A percentile compares a stretch with the other conserved stretches of the same genome.
phyloP scores from a whole-genome alignment of 2,797 vertebrate genomes.

The Hyperoplus lanceolatus region DNA sequence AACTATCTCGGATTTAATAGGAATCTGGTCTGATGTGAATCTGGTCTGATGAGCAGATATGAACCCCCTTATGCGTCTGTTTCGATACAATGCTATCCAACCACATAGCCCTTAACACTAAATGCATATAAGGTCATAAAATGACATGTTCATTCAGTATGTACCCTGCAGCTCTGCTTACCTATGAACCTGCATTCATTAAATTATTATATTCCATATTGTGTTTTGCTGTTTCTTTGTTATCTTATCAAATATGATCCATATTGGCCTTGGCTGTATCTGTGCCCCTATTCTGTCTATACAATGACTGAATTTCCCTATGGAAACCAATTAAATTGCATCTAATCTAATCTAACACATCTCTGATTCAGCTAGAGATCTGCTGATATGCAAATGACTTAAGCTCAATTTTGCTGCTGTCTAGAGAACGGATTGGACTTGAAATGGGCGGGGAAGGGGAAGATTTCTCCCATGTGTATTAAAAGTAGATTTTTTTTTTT shows the following conservation, averaged over 20 bases:
- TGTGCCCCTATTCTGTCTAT: constrained; percentile 6
- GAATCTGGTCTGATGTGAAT: not conserved
- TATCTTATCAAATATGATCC: constrained; percentile 15
- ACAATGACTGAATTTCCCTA: constrained; percentile 47
- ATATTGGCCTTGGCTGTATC: constrained; percentile 6
- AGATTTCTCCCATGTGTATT: constrained; percentile 17
- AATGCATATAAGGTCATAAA: not conserved
- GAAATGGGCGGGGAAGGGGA: not conserved
- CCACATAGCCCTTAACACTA: not conserved
- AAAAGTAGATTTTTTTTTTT: constrained; percentile 33
- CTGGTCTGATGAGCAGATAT: not conserved
- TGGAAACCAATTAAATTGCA: constrained; percentile 38
- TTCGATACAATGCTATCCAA: not conserved
- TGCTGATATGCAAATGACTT: constrained; percentile 55
- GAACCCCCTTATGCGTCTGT: not conserved
- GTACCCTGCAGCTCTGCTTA: not conserved
- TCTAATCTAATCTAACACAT: constrained; percentile 53
- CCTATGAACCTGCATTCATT: not conserved
- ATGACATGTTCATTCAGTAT: not conserved
- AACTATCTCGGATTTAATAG: not conserved
- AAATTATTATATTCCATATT: not conserved
- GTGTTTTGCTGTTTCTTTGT: constrained; percentile 18
- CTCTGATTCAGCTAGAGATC: constrained; percentile 51
- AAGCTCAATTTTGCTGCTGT: constrained; percentile 17
- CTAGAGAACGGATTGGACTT: constrained; percentile 36